Percentiles rank a stretch among this genome's conserved stretches.
Conservation (phyloP, 1,140 invertebrate genomes). For the Microplitis mediator region DNA sequence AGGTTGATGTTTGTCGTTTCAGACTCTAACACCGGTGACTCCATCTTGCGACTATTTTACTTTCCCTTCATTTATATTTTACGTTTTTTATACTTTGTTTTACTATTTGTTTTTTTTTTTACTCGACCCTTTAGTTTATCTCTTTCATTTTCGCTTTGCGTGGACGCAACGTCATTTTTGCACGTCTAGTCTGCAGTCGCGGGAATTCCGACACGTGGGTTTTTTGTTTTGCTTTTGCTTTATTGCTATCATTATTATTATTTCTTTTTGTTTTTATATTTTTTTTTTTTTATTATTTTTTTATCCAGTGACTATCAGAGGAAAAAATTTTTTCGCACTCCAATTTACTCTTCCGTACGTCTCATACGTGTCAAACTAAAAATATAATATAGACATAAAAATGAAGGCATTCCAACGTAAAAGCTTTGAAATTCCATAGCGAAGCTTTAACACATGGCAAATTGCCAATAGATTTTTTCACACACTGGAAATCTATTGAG, state of each 20-base stretch:
- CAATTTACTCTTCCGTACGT: not conserved
- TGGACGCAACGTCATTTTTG: not conserved
- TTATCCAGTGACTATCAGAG: too few species aligned
- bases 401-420: not conserved
- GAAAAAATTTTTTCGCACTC: not conserved
- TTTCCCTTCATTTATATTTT: too few species aligned
- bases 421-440: not conserved
- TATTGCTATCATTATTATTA: too few species aligned
- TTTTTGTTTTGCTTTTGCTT: not conserved
- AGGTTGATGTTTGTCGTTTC: constrained; percentile 1
- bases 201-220: constrained; percentile 14
- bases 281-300: not conserved
- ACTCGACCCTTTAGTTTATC: not conserved
- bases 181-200: not conserved
- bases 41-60: not conserved
- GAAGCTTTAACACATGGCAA: not conserved
- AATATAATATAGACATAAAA: not conserved
- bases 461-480: not conserved
- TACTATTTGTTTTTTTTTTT: not conserved
- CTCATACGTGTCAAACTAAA: constrained; percentile 2
- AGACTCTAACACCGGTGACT: not conserved
- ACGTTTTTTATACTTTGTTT: not conserved
- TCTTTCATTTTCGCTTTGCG: not conserved
- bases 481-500: not conserved
- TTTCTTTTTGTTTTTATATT: too few species aligned